Base-by-base conservation (phyloP, 1,140 invertebrate genomes). In the Schlechtendalia chinensis region DNA sequence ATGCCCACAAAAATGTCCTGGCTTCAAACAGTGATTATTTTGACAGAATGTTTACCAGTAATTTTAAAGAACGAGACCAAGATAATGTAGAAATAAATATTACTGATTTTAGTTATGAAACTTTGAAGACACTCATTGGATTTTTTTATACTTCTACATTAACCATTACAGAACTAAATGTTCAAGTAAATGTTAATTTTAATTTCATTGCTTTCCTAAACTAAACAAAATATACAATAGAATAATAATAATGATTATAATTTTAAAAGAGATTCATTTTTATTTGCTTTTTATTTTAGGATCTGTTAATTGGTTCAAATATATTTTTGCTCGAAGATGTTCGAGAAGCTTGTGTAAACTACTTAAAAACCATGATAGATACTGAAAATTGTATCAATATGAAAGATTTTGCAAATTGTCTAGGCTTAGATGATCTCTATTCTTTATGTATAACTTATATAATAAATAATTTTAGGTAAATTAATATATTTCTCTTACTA, bases 401-500 rank as follows among this genome's bases (percentile, higher is more conserved):
- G 47, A 71, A 71, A 53, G 69, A 71, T 53, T 71, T 71, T 29
- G 45, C 69, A 11, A 53, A 71, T 53, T 19, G 47, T 29, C 1
- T 71, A 12, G 47, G 69, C 5, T 53, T 71, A 71, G 24, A 71
- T 29, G 69, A 71, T 27, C 47, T 71, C 8, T 71, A 71, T 53
- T 71, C 69, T 19, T 19, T 71, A 29, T 71, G 69, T 24, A 24
- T 71, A 19, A 27, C 14, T 53, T 71, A 53, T 19, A 53, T 71
- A 71, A 14, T 53, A 17, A 50, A 71, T 14, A 71, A 71, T 71
- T 71, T 71, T 24, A 71, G 69, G 69, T 71, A 71, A 71, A 19
- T 71, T 53, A 5, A 19, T 39, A 71, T 29, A 71, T 19, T 27
- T 61, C 1, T 27, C 8, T 39, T 39, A 39, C 32, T 39, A 39